These are phyloP conservation scores for Corydoras sp. DNA, from an alignment of 2,113 vertebrate species.

Conservation along the genomic window DNA sequence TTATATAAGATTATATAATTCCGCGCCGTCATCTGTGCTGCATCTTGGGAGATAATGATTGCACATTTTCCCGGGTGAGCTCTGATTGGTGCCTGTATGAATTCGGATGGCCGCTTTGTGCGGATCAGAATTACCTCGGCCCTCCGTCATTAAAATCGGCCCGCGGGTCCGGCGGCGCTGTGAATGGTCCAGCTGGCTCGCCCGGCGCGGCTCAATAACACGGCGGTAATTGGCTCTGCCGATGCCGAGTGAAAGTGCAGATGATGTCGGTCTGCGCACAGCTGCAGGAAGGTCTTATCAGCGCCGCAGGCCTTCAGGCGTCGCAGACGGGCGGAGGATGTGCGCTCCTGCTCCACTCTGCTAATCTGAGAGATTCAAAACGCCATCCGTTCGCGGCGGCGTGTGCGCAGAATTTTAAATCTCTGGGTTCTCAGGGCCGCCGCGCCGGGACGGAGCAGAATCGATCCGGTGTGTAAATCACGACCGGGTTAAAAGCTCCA, in stretches of 20 bases:
- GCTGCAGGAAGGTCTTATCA: constrained; percentile 38
- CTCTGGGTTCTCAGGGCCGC: not conserved
- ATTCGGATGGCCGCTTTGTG: too few species aligned
- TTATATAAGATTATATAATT: too few species aligned
- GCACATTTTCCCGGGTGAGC: too few species aligned
- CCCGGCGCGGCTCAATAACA: not conserved
- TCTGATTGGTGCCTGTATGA: too few species aligned
- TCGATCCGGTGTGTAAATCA: too few species aligned
- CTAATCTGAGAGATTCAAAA: constrained; percentile 54
- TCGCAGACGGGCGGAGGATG: constrained; percentile 28
- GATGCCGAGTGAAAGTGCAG: constrained; percentile 3
- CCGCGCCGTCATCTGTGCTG: too few species aligned
- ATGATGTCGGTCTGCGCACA: constrained; percentile 8
- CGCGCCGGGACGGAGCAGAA: not conserved
- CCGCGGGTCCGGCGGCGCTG: not conserved
- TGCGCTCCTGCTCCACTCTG: constrained; percentile 38
- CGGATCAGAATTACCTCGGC: too few species aligned
- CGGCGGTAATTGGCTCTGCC: constrained; percentile 16
- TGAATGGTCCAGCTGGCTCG: constrained; percentile 12
- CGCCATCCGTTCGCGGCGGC: not conserved
- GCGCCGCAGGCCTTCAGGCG: constrained; percentile 35
- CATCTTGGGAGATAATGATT: too few species aligned
- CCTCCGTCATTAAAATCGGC: too few species aligned
- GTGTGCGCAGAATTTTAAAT: constrained; percentile 20
- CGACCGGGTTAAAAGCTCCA: too few species aligned